These are phyloP conservation scores for Coreoperca whiteheadi DNA, from an alignment of 2,113 vertebrate species.

Conservation along the genomic window DNA sequence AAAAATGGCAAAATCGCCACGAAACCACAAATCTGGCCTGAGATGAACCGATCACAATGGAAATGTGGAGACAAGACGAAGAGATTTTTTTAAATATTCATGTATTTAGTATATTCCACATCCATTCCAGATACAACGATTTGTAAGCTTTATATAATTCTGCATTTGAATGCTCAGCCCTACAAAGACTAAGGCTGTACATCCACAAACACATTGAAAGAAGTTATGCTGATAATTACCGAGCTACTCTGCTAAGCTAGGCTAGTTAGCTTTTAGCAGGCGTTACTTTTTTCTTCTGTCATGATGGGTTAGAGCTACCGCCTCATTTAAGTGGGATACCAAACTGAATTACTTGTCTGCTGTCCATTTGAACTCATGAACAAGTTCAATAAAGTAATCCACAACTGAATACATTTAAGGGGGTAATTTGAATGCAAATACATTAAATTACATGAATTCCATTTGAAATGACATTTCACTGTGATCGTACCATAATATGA, in stretches of 20 bases:
- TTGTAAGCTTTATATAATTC: not conserved
- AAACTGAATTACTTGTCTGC: not conserved
- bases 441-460: too few species aligned
- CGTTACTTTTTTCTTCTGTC: too few species aligned
- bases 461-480: too few species aligned
- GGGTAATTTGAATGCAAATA: not conserved
- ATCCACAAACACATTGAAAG: not conserved
- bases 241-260: too few species aligned
- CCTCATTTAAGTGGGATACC: not conserved
- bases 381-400: not conserved
- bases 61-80: too few species aligned
- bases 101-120: too few species aligned
- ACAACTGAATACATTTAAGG: not conserved
- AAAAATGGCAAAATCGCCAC: not conserved
- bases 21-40: not conserved
- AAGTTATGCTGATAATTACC: too few species aligned
- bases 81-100: too few species aligned
- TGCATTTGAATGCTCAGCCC: not conserved
- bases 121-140: not conserved
- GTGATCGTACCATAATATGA: too few species aligned
- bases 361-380: not conserved
- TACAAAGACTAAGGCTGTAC: not conserved
- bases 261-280: too few species aligned
- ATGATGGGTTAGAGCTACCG: too few species aligned
- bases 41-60: not conserved